Evolutionary conservation across 2,113 vertebrate genomes (phyloP).

Genomic region (Labeo catla): DNA sequence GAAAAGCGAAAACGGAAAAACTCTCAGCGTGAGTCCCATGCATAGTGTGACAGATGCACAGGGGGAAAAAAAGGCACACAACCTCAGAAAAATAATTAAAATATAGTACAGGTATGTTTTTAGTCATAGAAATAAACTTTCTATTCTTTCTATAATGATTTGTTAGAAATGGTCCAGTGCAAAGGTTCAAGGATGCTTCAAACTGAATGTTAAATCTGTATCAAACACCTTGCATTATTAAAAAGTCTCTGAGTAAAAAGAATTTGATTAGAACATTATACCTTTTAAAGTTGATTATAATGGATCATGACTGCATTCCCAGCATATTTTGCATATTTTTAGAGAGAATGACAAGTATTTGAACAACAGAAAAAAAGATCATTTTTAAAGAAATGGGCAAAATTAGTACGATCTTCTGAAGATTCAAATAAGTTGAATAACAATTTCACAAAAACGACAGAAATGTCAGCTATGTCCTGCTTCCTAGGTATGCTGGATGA

Average conservation of each 20-base stretch:
- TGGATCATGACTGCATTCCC: not conserved
- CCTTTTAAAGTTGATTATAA: not conserved
- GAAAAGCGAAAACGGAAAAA: not conserved
- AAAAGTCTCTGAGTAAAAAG: not conserved
- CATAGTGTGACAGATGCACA: not conserved
- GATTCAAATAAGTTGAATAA: not conserved
- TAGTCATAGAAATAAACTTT: not conserved
- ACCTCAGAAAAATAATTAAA: not conserved
- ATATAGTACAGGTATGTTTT: not conserved
- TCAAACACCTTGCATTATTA: not conserved
- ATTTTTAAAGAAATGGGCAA: not conserved
- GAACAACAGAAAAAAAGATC: not conserved
- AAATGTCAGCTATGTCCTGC: not conserved
- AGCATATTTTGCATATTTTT: not conserved
- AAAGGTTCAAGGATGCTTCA: slow-evolving; percentile 1
- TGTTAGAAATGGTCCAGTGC: not conserved
- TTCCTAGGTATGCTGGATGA: not conserved
- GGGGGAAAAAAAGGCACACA: not conserved
- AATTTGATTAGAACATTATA: not conserved
- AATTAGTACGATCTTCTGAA: not conserved
- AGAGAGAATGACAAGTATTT: not conserved
- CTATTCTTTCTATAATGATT: not conserved
- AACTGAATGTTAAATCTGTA: not conserved
- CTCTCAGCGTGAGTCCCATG: too few species aligned
- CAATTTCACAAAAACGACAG: not conserved